Percentiles rank a stretch among this genome's conserved stretches.
Conservation (phyloP, 2,113 vertebrate species). For the Phodopus roborovskii region DNA sequence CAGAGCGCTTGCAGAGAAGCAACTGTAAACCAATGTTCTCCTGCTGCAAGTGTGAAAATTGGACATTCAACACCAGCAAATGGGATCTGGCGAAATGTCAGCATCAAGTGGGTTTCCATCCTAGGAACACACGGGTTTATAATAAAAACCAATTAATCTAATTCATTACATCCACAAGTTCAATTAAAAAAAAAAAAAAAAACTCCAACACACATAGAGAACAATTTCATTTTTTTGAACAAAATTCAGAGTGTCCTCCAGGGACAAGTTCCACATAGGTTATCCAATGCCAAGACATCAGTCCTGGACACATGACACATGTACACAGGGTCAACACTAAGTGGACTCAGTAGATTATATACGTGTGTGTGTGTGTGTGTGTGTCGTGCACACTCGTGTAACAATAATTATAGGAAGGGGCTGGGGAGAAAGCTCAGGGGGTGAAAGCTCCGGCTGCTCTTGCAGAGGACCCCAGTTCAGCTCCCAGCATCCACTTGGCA, state of each 20-base stretch:
- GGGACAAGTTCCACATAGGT: not conserved
- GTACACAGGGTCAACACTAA: not conserved
- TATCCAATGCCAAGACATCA: not conserved
- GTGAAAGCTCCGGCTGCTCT: not conserved
- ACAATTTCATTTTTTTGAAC: not conserved
- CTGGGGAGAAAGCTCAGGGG: not conserved
- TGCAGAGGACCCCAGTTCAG: not conserved
- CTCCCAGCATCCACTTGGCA: not conserved
- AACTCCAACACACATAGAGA: conserved; percentile 10
- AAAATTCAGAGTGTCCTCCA: not conserved
- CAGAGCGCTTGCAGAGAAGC: not conserved
- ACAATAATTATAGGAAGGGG: not conserved
- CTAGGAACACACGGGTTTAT: conserved; percentile 1
- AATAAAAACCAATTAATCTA: conserved; percentile 15
- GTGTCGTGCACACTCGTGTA: not conserved
- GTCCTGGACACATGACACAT: not conserved
- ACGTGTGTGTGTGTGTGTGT: not conserved
- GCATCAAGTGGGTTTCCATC: conserved; percentile 41
- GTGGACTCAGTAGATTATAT: not conserved
- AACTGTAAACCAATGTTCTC: not conserved
- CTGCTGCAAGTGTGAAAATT: not conserved
- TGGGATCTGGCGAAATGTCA: conserved; percentile 44
- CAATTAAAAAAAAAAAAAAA: not conserved
- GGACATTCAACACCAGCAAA: conserved; percentile 13
- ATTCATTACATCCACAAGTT: conserved; percentile 51